Base-by-base conservation (phyloP, 2,888 invertebrate genomes). In the Seladonia tumulorum region DNA sequence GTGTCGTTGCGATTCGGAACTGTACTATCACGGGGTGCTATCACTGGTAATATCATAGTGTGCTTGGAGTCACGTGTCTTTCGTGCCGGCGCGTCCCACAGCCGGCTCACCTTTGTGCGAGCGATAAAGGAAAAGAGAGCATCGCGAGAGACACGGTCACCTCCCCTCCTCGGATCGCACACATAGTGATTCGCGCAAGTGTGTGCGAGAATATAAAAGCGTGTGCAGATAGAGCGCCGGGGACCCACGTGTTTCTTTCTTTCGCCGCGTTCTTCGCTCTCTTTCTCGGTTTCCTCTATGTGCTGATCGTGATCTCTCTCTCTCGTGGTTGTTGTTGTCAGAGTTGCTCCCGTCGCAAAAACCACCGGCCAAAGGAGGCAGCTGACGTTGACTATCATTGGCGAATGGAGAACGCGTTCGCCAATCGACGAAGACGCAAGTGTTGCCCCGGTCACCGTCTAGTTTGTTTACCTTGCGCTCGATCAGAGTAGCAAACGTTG, bases 351-450 rank as follows among this genome's bases (percentile, higher is more conserved):
- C 60, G 49, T 72, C 47, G 45, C 78, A 72, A 73, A 68, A 35
- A 39, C 68, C 68, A n/a, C 25, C 70, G 87, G 57, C 72, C 78
- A 73, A 82, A 77, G 70, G 77, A 35, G 35, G 35, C 70, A 82
- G 82, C 60, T 78, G 82, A 83, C 73, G 71, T 76, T 70, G 53
- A 53, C 53, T 53, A 53, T 53, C 79, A 35, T 71, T 82, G 77
- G 89, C 90, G 93, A 93, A 93, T 93, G 93, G 92, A 89, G 91
- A 91, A 90, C 85, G 90, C 89, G 89, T 89, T 91, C 87, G 90
- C 90, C 83, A 89, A 92, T 90, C 91, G 89, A 84, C 86, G 90
- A 60, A 90, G 91, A 82, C 88, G 89, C 91, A 92, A 89, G 92
- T 93, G 92, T 53, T 91, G 88, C 88, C 88, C 83, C n/a, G 60